Evolutionary conservation across 2,113 vertebrate genomes (phyloP), one percentile per base, ranked within the genome.

Genomic region (Halcyon malimbica): DNA sequence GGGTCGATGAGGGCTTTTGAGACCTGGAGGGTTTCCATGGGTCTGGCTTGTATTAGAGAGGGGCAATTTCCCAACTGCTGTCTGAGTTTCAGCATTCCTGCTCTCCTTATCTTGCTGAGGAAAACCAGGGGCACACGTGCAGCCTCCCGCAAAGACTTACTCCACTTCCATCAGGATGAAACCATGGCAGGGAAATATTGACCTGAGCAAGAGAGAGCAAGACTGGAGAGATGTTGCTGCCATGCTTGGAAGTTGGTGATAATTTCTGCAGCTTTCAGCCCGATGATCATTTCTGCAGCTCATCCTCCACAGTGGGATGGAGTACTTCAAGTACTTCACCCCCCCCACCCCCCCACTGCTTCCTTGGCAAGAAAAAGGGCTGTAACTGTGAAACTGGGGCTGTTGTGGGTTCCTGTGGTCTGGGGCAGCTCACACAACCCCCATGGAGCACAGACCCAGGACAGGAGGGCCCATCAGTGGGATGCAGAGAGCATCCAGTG

Each of bases 11-110:
- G 90, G 82, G 69, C 83, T 95, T 96, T 94, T 65, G 95, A 92
- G 67, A 87, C 77, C 94, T 96, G 94, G 96, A 96, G 90, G 48
- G 31, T 92, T 97, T 97, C 96, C 96, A 95, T 0, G 0, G 77
- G 37, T 92, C 94, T 97, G 96, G 86, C 80, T 97, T 96, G 63
- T 85, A 81, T 97, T 96, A 95, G 9, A 46, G 16, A n/a, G 78
- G 57, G 68, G 41, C 56, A 92, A 83, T 76, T 90, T 93, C 78
- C 82, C 75, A 85, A 90, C 84, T 16, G 73, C 53, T 6, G 3
- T 33, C 69, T 86, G 91, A 88, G 50, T 75, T 95, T 97, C 93
- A 80, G 64, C 67, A 90, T 94, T 94, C 51, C 60, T 16, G 1
- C 42, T 83, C 63, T 89, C 63, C 46, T 96, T 96, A 84, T 79